A percentile compares a stretch with the other conserved stretches of the same genome.
These are phyloP conservation scores for Diacarnus erythraeanus DNA, from an alignment of 37 sponge, comb jelly and placozoan species.

Conservation along the genomic window DNA sequence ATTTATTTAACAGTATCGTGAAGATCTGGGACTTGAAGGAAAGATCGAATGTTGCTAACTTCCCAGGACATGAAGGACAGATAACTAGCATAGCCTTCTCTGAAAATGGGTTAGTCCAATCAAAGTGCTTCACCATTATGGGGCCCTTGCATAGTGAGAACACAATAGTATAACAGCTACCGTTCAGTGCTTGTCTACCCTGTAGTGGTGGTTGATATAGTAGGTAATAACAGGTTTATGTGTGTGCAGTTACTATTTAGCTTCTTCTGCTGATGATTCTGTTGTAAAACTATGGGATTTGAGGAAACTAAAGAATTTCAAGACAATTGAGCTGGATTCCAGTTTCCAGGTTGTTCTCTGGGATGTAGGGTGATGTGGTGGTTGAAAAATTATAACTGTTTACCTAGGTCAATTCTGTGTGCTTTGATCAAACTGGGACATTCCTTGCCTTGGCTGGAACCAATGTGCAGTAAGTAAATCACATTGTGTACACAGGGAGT, in stretches of 20 bases:
- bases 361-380: background rate
- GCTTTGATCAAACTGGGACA: slow-evolving; percentile 96
- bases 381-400: background rate
- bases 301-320: slow-evolving; percentile 97
- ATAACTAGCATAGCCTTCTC: slow-evolving; percentile 96
- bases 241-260: slow-evolving; percentile 84
- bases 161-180: too few species aligned
- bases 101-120: slow-evolving; percentile 90
- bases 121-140: background rate
- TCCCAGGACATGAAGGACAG: slow-evolving; percentile 91
- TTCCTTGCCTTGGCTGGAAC: slow-evolving; percentile 94
- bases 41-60: slow-evolving; percentile 97
- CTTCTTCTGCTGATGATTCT: slow-evolving; percentile 93
- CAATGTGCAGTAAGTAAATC: slow-evolving; percentile 82
- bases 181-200: too few species aligned
- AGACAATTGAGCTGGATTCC: slow-evolving; percentile 87
- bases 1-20: slow-evolving; percentile 62
- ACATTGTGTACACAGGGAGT: background rate
- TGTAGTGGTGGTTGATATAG: background rate
- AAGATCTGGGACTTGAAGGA: slow-evolving; percentile 99
- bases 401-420: slow-evolving; percentile 65
- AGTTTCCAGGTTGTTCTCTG: slow-evolving; percentile 66
- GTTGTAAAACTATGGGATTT: slow-evolving; percentile 97
- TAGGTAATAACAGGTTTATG: too few species aligned
- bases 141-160: background rate